Conservation (phyloP, 2,888 invertebrate species). For the Drosophila glabriapex region DNA sequence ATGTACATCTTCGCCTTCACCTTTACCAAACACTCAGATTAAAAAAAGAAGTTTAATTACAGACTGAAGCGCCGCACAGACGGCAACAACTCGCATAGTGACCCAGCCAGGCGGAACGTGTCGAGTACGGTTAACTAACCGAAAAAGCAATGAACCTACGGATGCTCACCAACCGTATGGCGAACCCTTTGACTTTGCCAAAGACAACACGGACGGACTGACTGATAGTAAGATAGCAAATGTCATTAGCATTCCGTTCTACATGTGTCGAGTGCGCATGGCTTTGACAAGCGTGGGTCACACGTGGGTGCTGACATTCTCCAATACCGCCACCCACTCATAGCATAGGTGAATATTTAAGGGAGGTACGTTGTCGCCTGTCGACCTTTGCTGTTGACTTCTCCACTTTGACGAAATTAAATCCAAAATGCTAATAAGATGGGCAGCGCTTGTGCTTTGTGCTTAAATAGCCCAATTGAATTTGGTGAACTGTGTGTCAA, state of each 20-base stretch:
- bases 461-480: conserved; percentile 66
- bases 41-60: conserved; percentile 73
- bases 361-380: conserved; percentile 22
- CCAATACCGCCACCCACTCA: background rate
- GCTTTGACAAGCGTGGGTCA: conserved; percentile 47
- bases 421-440: conserved; percentile 76
- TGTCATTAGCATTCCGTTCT: conserved; percentile 69
- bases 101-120: conserved; percentile 69
- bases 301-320: conserved; percentile 35
- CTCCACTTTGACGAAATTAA: conserved; percentile 73
- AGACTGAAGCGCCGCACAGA: conserved; percentile 48
- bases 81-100: conserved; percentile 62
- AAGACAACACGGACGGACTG: conserved; percentile 34
- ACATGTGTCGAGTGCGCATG: conserved; percentile 47
- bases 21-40: conserved; percentile 42
- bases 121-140: conserved; percentile 78
- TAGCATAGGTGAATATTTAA: background rate
- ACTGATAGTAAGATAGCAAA: conserved; percentile 60
- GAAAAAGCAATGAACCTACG: conserved; percentile 62
- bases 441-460: conserved; percentile 42
- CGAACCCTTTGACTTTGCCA: conserved; percentile 69
- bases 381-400: conserved; percentile 65
- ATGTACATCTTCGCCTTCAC: conserved; percentile 41
- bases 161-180: conserved; percentile 19
- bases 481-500: conserved; percentile 8